Evolutionary conservation across 2,113 vertebrate species (phyloP), one percentile per base, ranked within the genome.

Genomic region (Sylvia atricapilla): DNA sequence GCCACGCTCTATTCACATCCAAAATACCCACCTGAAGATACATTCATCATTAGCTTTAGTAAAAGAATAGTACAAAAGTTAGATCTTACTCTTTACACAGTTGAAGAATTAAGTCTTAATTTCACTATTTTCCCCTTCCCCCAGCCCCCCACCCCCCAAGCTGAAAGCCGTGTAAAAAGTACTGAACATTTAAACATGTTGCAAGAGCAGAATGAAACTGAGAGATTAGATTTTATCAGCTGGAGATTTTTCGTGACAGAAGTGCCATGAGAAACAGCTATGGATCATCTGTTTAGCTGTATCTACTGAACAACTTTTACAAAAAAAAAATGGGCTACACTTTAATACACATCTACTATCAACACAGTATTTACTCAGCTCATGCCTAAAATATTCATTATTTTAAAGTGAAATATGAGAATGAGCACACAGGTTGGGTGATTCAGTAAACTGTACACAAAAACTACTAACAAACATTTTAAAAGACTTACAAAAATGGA

Each of bases 401-500:
- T 64, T 79, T 94, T 89, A 89, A 96, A 86, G 89, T 94, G 97
- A 95, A 89, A 47, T 77, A 97, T 37, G 89, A 95, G 67, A 89
- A 92, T 72, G 72, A 91, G 50, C 8, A 30, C 88, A 94, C 80
- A 85, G 79, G 66, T 73, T 47, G 67, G 67, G 76, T 67, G 90
- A 84, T 77, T 89, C 95, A 74, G 72, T 85, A 94, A 96, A 96
- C 93, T 95, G 95, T 96, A 97, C 96, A 94, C 82, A 93, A 84
- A 95, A 95, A 75, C 93, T 93, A 95, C 93, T 90, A 96, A 95
- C 90, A 90, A 97, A 97, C 91, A 76, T 84, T 94, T 93, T 79
- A 93, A 96, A 97, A 96, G 93, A 91, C 93, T 94, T 96, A 97
- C 90, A 95, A 96, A 97, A 95, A 97, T 90, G 95, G 94, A 90